These are phyloP conservation scores for Drosophila arawakana DNA, from an alignment of 1,140 invertebrate species.

Conservation along the genomic window DNA sequence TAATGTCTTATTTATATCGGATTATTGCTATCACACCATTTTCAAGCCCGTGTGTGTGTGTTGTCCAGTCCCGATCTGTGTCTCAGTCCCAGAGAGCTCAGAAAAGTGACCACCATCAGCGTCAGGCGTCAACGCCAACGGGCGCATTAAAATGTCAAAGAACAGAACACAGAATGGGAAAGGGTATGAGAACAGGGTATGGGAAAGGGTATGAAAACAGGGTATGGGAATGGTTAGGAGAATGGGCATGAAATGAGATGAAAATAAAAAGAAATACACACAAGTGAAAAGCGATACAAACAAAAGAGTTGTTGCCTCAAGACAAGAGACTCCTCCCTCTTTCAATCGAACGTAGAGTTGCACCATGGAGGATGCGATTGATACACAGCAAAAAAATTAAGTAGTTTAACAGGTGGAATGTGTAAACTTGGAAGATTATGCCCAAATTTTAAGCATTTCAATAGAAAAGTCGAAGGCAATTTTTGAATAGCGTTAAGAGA, in stretches of 20 bases:
- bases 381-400: too few relatives aligned
- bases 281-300: slow-evolving; percentile 58
- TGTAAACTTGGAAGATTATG: too few relatives aligned
- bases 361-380: slow-evolving; percentile 16
- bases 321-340: slow-evolving; percentile 16
- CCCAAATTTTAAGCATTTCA: too few relatives aligned
- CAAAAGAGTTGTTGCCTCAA: slow-evolving; percentile 53
- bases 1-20: slow-evolving; percentile 81
- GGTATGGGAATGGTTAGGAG: slow-evolving; percentile 39
- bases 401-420: too few relatives aligned
- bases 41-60: slow-evolving; percentile 28
- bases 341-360: not conserved
- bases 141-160: slow-evolving; percentile 79
- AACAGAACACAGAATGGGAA: slow-evolving; percentile 41
- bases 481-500: too few relatives aligned
- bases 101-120: slow-evolving; percentile 59
- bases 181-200: slow-evolving; percentile 40
- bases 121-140: slow-evolving; percentile 72
- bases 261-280: slow-evolving; percentile 57
- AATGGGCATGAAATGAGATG: slow-evolving; percentile 38
- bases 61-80: too few relatives aligned
- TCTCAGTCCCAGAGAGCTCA: slow-evolving; percentile 44
- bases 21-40: slow-evolving; percentile 79
- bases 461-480: too few relatives aligned
- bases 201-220: slow-evolving; percentile 48